Evolutionary conservation across 1,140 invertebrate genomes (phyloP), one percentile per base, ranked within the genome.

Genomic region (Sarcophaga peregrina): DNA sequence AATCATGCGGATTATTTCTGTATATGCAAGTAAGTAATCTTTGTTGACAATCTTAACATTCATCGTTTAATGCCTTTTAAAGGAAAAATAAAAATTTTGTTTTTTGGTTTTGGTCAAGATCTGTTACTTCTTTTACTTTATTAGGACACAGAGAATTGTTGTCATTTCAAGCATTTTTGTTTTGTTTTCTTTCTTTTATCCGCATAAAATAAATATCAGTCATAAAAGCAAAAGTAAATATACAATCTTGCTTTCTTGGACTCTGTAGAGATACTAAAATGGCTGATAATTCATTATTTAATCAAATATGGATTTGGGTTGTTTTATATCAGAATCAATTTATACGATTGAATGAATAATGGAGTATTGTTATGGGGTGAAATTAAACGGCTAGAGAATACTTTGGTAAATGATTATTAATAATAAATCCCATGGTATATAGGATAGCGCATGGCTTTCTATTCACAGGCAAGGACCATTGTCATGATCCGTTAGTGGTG

Each of bases 1-100:
- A 78, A 78, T 78, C 75, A 52, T 78, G 75, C 48, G 75, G 75
- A 78, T 78, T 52, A 78, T 78, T 78, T 78, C 17, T 78, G 62
- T 68, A 58, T n/a, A 13, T 58, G 7, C 52, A 10, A 58, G 52
- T 58, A 50, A 17, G 46, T 78, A 50, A 78, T 78, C 75, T 78
- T 9, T 9, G 17, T 78, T 78, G 75, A 78, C 75, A 78, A 78
- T 78, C 75, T 78, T 37, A 37, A 37, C 25, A 37, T 37, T 37
- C 25, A 37, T 37, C 25, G 48, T 50, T 50, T 78, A 78, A 78
- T 78, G 50, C 75, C 75, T 50, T 78, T 78, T 78, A n/a, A 7
- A 78, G 50, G 0, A 46, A 74, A 74, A 74, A 25, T 5, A 72
- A 20, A 5, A 78, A 78, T 8, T 48, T 48, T 78, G 45, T 15